Evolutionary conservation across 2,888 invertebrate genomes (phyloP).

Genomic region (Sphaerophoria rueppellii): DNA sequence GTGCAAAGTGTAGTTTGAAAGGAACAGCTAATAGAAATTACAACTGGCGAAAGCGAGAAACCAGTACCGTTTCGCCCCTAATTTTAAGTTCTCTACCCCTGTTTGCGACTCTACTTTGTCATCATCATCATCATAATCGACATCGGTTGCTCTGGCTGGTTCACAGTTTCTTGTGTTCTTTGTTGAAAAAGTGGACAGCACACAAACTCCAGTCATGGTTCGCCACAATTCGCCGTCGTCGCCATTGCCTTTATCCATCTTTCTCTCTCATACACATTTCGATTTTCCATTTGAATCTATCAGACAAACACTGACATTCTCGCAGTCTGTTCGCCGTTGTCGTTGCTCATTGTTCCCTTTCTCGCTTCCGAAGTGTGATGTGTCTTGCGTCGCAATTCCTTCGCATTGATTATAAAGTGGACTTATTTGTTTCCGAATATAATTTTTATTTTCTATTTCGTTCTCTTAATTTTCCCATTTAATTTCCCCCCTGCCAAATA

Average conservation of each 20-base stretch:
- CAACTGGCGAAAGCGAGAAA: slow-evolving; percentile 43
- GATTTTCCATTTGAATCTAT: slow-evolving; percentile 42
- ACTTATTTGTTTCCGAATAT: slow-evolving; percentile 70
- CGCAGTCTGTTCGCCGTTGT: not conserved
- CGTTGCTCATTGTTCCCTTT: slow-evolving; percentile 67
- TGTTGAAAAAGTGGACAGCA: slow-evolving; percentile 13
- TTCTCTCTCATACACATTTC: slow-evolving; percentile 54
- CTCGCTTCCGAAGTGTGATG: slow-evolving; percentile 71
- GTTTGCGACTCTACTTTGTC: not conserved
- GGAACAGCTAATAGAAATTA: slow-evolving; percentile 26
- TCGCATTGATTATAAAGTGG: slow-evolving; percentile 71
- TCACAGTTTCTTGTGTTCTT: slow-evolving; percentile 36
- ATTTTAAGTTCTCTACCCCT: slow-evolving; percentile 39
- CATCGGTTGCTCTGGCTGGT: too few relatives aligned
- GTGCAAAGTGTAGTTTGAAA: slow-evolving; percentile 61
- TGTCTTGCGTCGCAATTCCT: slow-evolving; percentile 73
- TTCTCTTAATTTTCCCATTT: slow-evolving; percentile 44
- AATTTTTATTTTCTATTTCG: slow-evolving; percentile 49
- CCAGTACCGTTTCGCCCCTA: slow-evolving; percentile 61
- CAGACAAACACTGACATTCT: not conserved
- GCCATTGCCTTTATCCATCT: slow-evolving; percentile 32
- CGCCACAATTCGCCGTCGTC: slow-evolving; percentile 61
- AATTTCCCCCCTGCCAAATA: slow-evolving; percentile 7
- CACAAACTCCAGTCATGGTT: slow-evolving; percentile 71
- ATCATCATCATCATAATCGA: not conserved